Evolutionary conservation across 2,888 invertebrate genomes (phyloP), one percentile per base, ranked within the genome.

Genomic region (Apantesis nais): DNA sequence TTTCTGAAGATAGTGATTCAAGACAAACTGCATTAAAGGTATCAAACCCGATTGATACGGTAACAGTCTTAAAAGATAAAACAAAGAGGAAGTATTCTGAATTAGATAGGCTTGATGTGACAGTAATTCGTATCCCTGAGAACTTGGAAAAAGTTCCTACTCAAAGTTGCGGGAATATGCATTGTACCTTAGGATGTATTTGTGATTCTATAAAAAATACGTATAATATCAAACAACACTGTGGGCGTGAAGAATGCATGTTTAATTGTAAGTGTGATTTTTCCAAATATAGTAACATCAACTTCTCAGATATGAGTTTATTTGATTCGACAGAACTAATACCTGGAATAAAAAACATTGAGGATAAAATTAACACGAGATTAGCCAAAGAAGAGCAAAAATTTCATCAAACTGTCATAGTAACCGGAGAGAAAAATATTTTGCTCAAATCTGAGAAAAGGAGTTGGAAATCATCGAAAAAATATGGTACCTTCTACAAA

Each of bases 351-450:
- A 76, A 92, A 48, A 90, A 91, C 78, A 83, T 96, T 67, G 93
- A 96, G 75, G 92, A 93, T 78, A 91, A 95, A 84, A 93, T 93
- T 0, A 95, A 95, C 81, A 90, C 87, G 62, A 95, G 96, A 71
- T 89, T 97, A 74, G 96, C 97, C 0, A 96, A 96, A 86, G 96
- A 96, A 83, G 97, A 97, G 87, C 95, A 96, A 86, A 97, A 97
- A 83, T 97, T 97, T 88, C 97, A 96, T 25, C 97, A 97, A 81
- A 97, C 97, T 8, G 95, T 97, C 37, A 96, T 97, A 69, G 90
- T 96, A 61, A 96, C 96, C 16, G 96, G 96, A 39, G 95, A 97
- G 81, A 96, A 96, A 88, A 96, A 96, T 66, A 95, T 97, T 78
- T 88, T 97, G 14, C 93, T 97, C 41, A 96, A 96, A 74, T 90